Evolutionary conservation across 1,140 invertebrate species (phyloP).

Genomic region (Brachionus rotundiformis): DNA sequence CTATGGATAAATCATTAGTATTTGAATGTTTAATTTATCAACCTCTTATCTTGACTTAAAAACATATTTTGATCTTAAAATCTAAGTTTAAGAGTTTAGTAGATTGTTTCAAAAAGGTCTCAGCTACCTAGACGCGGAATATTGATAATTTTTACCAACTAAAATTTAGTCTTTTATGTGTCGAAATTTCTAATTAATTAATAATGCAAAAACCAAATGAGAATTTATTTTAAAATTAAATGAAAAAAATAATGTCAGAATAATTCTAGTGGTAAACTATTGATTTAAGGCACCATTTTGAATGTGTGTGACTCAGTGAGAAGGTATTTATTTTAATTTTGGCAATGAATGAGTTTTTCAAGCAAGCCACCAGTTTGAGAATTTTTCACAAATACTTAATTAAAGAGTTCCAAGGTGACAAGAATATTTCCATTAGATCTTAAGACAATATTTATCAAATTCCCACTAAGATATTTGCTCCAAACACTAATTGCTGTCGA

Average conservation of each 20-base stretch:
- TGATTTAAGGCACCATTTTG: no score
- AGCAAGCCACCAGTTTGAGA: no score
- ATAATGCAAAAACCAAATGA: not conserved
- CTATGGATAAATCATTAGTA: not conserved
- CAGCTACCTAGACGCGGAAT: not conserved
- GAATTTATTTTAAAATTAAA: no score
- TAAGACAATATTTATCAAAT: not conserved
- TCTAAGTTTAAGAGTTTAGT: not conserved
- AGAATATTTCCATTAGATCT: not conserved
- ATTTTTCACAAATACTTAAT: no score
- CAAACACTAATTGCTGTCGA: not conserved
- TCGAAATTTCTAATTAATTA: not conserved
- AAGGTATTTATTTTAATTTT: no score
- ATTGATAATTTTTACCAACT: not conserved
- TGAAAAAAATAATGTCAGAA: no score
- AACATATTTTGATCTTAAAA: not conserved
- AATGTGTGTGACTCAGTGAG: no score
- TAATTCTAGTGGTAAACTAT: no score
- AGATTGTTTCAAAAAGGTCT: conserved; percentile 14
- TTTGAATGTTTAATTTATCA: not conserved
- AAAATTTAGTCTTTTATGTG: no score
- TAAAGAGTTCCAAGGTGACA: not conserved
- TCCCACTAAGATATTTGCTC: not conserved
- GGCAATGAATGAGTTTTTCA: no score
- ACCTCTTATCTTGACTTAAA: conserved; percentile 8